phyloP scores from a whole-genome alignment of 2,797 vertebrate genomes.

The Carduelis carduelis region DNA sequence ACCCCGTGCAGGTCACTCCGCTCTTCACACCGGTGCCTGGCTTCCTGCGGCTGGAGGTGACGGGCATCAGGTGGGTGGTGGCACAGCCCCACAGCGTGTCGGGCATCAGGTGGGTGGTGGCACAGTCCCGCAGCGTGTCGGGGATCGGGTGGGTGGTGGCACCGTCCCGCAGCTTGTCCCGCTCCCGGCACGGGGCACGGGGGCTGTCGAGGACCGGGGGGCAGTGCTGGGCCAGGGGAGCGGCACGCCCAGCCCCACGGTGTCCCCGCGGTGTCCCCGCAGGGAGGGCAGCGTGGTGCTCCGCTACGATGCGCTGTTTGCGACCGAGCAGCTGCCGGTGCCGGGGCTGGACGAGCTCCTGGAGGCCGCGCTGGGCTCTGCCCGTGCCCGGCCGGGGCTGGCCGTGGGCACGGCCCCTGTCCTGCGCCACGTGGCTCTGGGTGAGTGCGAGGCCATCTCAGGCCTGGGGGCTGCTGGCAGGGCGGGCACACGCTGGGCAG shows the following conservation, averaged over 20 bases:
- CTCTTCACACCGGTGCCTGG: constrained; percentile 40
- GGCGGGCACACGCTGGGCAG: accelerated
- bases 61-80: not conserved
- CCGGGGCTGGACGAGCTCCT: constrained; percentile 56
- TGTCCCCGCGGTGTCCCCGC: not conserved
- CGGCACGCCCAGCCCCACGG: accelerated
- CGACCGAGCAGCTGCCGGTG: constrained; percentile 69
- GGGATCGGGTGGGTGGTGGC: not conserved
- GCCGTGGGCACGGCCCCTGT: not conserved
- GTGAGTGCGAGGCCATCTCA: not conserved
- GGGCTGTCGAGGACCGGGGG: not conserved
- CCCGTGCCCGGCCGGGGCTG: not conserved
- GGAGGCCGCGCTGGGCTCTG: constrained; percentile 65
- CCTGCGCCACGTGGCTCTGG: not conserved
- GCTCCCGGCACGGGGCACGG: accelerated
- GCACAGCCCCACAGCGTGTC: not conserved
- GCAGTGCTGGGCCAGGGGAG: not conserved
- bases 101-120: not conserved
- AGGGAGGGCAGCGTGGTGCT: constrained; percentile 73
- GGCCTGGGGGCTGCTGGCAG: not conserved
- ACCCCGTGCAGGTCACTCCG: not conserved
- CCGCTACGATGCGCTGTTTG: constrained; percentile 77
- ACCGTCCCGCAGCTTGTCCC: accelerated
- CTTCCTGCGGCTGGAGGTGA: constrained; percentile 65
- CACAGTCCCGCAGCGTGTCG: not conserved